Base-by-base conservation (phyloP, 2,797 vertebrate species). In the Liparis tanakae region DNA sequence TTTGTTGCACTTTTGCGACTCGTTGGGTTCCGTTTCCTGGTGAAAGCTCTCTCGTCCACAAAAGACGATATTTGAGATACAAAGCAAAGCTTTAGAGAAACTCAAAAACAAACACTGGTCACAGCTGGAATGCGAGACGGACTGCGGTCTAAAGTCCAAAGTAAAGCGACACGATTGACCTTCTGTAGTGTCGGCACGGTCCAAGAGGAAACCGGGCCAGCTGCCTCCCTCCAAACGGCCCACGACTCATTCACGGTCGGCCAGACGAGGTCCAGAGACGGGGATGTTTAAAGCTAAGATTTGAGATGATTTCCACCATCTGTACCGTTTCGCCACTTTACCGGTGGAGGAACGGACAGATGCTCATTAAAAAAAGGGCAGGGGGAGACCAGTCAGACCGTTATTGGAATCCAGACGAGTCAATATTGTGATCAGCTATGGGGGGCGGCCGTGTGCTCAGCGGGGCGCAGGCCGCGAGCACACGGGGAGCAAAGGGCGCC, bases 261-360 rank as follows among this genome's bases (percentile, higher is more conserved):
- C 22, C 50, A 72, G 80, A 81, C 34, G 46, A 85, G 67, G 65
- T 74, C 83, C 71, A 50, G 22, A 70, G 46, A 85, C 67, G 70
- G 58, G 50, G 71, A 66, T 54, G 67, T 83, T 87, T 93, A 91
- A 91, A 91, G 88, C 85, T 89, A 86, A 82, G 67, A 62, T 76
- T 79, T 84, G 83, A 88, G 85, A 89, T 87, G 88, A 86, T 74
- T 81, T 83, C 64, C 84, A 85, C 78, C 48, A 70, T 67, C 64
- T 66, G 80, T 85, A 88, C 83, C 75, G 72, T 85, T 82, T 76
- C 59, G 70, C 75, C 53, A 70, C 51, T 56, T 75, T 54, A 10
- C 61, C 78, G 61, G 55, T 14, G 0, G 34, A 79, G 55, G 48
- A 80, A 54, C 30, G 5, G 57, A 71, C 44, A 54, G 17, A 79